Evolutionary conservation across 1,140 invertebrate species (phyloP).

Genomic region (Neodiprion lecontei): DNA sequence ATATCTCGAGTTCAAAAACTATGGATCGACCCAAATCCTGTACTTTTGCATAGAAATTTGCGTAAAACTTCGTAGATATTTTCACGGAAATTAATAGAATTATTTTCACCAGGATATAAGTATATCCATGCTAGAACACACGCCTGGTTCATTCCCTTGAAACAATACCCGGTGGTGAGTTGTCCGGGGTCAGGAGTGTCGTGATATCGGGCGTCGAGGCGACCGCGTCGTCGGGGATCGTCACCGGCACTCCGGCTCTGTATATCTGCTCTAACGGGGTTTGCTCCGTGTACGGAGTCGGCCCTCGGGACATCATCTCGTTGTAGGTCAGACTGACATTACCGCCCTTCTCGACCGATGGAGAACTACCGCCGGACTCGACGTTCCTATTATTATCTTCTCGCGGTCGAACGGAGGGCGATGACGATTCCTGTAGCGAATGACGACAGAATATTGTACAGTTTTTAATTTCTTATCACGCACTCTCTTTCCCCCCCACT

Average conservation of each 20-base stretch:
- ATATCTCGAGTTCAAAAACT: no score
- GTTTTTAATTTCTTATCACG: not conserved
- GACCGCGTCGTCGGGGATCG: not conserved
- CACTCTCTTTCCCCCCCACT: not conserved
- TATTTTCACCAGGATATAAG: no score
- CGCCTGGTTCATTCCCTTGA: not conserved
- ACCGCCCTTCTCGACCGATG: not conserved
- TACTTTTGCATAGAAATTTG: not conserved
- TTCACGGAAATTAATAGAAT: no score
- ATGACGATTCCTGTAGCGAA: not conserved
- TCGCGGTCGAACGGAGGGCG: not conserved
- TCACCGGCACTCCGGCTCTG: not conserved
- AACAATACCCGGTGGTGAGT: not conserved
- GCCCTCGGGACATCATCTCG: slow-evolving; percentile 27
- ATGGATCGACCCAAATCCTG: no score
- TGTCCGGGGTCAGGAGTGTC: not conserved
- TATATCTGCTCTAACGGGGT: not conserved
- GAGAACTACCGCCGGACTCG: not conserved
- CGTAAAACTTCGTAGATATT: no score
- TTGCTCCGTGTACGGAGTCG: slow-evolving; percentile 19
- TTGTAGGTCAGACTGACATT: slow-evolving; percentile 25
- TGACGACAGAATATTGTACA: not conserved
- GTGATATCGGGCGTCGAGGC: not conserved
- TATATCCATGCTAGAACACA: no score
- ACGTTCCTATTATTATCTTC: not conserved